Percentiles rank a stretch among this genome's conserved stretches.
Evolutionary conservation across 30 jellyfish, hydroid and myxozoan genomes (phyloP).

Genomic region (Sanderia malayensis): DNA sequence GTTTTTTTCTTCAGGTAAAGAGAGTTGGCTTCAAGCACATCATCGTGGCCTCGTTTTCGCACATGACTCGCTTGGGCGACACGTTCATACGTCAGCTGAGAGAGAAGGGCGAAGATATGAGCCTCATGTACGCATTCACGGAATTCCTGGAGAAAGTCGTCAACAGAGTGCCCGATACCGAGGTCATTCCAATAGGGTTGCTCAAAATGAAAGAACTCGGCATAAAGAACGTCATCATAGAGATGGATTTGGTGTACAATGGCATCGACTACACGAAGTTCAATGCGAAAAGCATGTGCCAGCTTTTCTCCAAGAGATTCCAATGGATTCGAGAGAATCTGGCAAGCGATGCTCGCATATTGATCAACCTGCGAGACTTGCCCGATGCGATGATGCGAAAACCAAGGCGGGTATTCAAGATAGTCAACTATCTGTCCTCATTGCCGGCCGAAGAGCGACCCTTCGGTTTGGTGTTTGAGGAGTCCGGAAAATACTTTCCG

Average conservation of each 20-base stretch:
- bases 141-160: slow-evolving; percentile 50
- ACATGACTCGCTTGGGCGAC: slow-evolving; percentile 78
- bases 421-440: slow-evolving; percentile 60
- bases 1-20: slow-evolving; percentile 41
- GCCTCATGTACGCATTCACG: slow-evolving; percentile 53
- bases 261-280: slow-evolving; percentile 51
- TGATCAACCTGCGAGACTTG: slow-evolving; percentile 63
- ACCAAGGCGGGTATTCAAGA: slow-evolving; percentile 63
- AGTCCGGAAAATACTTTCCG: slow-evolving; percentile 67
- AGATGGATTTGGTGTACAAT: slow-evolving; percentile 55
- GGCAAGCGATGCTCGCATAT: slow-evolving; percentile 34
- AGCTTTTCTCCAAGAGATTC: slow-evolving; percentile 44
- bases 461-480: slow-evolving; percentile 56
- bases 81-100: slow-evolving; percentile 64
- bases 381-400: slow-evolving; percentile 68
- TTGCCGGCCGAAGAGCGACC: slow-evolving; percentile 63
- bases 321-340: slow-evolving; percentile 61
- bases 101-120: slow-evolving; percentile 71
- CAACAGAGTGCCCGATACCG: slow-evolving; percentile 58
- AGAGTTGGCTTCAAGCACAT: slow-evolving; percentile 70
- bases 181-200: slow-evolving; percentile 68
- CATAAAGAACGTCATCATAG: slow-evolving; percentile 57
- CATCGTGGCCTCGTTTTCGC: slow-evolving; percentile 75
- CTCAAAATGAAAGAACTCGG: slow-evolving; percentile 64
- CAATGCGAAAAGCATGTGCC: slow-evolving; percentile 26